Evolutionary conservation across 2,113 vertebrate species (phyloP), one percentile per base, ranked within the genome.

Genomic region (Chaetops frenatus): DNA sequence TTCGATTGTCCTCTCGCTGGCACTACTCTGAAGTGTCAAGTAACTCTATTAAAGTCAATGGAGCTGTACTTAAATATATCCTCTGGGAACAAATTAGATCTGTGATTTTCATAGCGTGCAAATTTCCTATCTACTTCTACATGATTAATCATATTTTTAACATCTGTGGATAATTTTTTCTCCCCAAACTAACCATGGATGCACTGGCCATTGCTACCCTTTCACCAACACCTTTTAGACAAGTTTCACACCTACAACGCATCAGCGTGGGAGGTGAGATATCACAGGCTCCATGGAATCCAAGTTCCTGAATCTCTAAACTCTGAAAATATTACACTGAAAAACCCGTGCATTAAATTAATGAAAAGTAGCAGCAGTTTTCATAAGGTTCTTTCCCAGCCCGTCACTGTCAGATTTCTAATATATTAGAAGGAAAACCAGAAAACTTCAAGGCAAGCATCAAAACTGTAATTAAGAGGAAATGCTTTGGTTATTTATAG

Each of bases 11-110:
- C 78, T 87, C 53, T 93, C 1, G 0, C 57, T 91, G 81, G 85
- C 78, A 72, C 19, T 54, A n/a, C 33, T 71, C 44, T 48, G 29
- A 93, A 93, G 61, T 76, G 61, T 76, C 90, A 90, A 82, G 70
- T 71, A 85, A 94, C 87, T 93, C 81, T 84, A 71, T 87, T 90
- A 91, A 85, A 95, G 70, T 72, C 78, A 95, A 72, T 86, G 58
- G 35, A 94, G 74, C 88, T 86, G 33, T 54, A 31, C 71, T 83
- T 92, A 82, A 86, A 93, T 72, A 62, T 23, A 65, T 86, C 74
- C 45, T 77, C 54, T 42, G 47, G 82, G 80, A 95, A 88, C 81
- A 96, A 94, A 92, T 90, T 83, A 93, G 79, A 88, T 70, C 71
- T 35, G 82, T 3, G 29, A 54, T 90, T 90, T 82, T 73, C 82